Base-by-base conservation (phyloP, 2,888 invertebrate genomes). In the Encarsia formosa region DNA sequence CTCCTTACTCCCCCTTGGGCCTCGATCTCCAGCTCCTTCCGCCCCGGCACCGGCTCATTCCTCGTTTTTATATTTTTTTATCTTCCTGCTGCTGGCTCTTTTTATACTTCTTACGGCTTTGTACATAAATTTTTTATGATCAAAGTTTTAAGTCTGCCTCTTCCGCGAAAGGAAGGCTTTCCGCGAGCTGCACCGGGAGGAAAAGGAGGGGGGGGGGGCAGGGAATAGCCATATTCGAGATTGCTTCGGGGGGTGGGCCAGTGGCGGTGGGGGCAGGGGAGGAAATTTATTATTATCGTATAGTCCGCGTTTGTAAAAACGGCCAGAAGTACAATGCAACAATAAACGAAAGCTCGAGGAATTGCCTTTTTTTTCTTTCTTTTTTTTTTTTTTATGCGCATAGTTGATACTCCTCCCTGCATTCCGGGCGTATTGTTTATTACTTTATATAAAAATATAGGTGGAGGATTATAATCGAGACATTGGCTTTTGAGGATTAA, bases 71-170 rank as follows among this genome's bases (percentile, higher is more conserved):
- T 42, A 46, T 47, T 47, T 53, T 42, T 49, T 40, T 53, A 40
- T 44, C 48, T 45, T 32, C 37, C 16, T 16, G n/a, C 16, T 23
- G 29, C 40, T 45, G 38, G 15, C 24, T 40, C 22, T 45, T 45
- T 52, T 52, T 49, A 49, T 49, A 41, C 43, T 49, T 49, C 41
- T 53, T 53, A 53, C 41, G 48, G 44, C 49, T 53, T 49, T 45
- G 44, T 49, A 53, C 44, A 53, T 53, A 53, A 53, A 49, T 49
- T 49, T 49, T 53, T 48, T 53, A 49, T 41, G 49, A 48, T 49
- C 49, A 49, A 49, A 49, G 22, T 53, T 49, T 49, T 53, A 49
- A 49, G 43, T 43, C 43, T 23, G 40, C 32, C 50, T 26, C 26
- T 34, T 26, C 41, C 43, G 42, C 32, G 38, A 37, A n/a, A n/a